Conservation (phyloP, 1,140 invertebrate genomes). For the Heliconius eleuchia region DNA sequence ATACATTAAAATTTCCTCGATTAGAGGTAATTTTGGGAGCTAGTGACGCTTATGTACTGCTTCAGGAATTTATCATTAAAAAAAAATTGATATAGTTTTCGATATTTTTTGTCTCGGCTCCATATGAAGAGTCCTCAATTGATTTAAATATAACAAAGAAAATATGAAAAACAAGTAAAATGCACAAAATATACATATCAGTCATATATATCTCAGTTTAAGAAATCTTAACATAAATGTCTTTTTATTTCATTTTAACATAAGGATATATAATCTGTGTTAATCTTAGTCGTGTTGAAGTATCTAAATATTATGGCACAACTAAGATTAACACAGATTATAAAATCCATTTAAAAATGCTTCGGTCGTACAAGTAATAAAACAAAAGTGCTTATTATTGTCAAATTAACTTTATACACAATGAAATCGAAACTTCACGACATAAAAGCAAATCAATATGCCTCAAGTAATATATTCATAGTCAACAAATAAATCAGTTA, state of each 20-base stretch:
- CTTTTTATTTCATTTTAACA: background rate
- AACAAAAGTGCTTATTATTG: background rate
- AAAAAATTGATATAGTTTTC: conserved; percentile 1
- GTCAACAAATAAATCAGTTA: background rate
- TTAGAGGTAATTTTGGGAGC: conserved; percentile 1
- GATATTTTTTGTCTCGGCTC: background rate
- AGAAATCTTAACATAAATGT: conserved; percentile 10
- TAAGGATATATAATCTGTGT: background rate
- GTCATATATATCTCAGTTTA: background rate
- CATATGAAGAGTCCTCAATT: background rate
- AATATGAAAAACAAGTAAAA: background rate
- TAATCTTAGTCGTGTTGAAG: background rate
- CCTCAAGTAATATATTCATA: background rate
- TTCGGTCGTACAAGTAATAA: background rate
- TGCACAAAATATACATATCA: background rate
- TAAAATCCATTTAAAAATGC: background rate
- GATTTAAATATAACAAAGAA: background rate
- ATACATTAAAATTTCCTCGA: background rate
- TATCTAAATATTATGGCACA: background rate
- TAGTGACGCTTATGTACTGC: conserved; percentile 6
- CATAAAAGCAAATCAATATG: background rate
- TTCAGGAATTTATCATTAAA: background rate
- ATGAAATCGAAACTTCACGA: background rate
- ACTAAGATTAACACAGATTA: background rate
- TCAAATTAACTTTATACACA: background rate